phyloP scores from a whole-genome alignment of 2,113 vertebrate species.

The Hemiscyllium ocellatum region DNA sequence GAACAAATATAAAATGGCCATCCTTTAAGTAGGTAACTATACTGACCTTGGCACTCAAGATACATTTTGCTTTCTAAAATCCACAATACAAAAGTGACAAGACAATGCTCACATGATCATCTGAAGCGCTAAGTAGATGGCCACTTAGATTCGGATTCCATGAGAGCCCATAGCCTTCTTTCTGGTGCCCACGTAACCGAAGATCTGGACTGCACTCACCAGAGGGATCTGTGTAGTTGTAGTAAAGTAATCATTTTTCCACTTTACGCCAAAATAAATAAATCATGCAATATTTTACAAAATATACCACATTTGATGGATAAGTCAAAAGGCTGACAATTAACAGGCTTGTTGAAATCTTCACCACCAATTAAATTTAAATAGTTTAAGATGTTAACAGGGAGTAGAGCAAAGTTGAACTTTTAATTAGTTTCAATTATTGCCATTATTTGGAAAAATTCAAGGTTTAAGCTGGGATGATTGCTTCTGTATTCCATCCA shows the following conservation, averaged over 20 bases:
- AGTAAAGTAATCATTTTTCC: neutral
- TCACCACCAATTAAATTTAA: neutral
- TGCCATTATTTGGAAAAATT: no score
- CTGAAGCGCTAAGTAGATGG: slow-evolving; percentile 90
- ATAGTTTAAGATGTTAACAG: neutral
- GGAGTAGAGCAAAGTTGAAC: neutral
- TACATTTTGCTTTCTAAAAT: neutral
- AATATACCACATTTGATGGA: neutral
- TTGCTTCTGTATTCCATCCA: no score
- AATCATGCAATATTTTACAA: neutral
- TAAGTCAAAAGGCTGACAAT: neutral
- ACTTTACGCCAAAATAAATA: neutral
- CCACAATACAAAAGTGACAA: neutral
- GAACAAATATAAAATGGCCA: neutral
- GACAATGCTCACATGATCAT: slow-evolving; percentile 77
- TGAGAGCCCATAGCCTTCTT: slow-evolving; percentile 92
- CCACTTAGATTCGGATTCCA: slow-evolving; percentile 98
- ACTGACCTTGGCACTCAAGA: neutral
- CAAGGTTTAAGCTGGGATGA: no score
- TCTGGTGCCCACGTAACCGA: slow-evolving; percentile 90
- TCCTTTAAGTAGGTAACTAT: neutral
- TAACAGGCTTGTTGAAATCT: neutral
- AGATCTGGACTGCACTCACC: slow-evolving; percentile 95
- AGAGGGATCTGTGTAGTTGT: slow-evolving; percentile 71
- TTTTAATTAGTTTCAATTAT: neutral